Conservation (phyloP, 1,140 invertebrate species). For the Hylaeus volcanicus region DNA sequence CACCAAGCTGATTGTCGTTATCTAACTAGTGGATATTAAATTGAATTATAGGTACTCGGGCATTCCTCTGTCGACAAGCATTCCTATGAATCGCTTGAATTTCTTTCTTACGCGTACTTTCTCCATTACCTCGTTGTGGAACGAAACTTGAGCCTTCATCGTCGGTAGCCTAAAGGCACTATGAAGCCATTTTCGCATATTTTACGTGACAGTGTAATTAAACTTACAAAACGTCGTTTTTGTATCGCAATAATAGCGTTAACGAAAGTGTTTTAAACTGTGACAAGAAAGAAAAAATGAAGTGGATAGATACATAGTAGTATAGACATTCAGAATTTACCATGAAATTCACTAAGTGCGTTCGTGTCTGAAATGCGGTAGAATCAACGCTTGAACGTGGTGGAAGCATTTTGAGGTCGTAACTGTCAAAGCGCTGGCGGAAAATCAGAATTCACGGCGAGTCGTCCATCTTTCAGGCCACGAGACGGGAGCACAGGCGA, state of each 20-base stretch:
- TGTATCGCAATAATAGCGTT: no score
- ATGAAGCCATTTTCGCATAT: not conserved
- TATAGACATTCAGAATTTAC: no score
- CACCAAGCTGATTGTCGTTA: not conserved
- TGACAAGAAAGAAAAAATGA: no score
- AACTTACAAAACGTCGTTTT: no score
- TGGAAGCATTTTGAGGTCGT: slow-evolving; percentile 3
- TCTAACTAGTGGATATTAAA: slow-evolving; percentile 27
- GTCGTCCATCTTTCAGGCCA: slow-evolving; percentile 40
- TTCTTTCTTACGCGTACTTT: slow-evolving; percentile 40
- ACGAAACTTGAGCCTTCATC: not conserved
- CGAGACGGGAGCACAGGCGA: slow-evolving; percentile 3
- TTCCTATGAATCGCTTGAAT: slow-evolving; percentile 28
- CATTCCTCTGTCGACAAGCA: slow-evolving; percentile 11
- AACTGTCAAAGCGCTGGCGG: not conserved
- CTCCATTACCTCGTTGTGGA: not conserved
- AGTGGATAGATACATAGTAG: no score
- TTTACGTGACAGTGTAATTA: no score
- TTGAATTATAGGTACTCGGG: slow-evolving; percentile 20
- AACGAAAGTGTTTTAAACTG: no score
- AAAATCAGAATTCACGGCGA: slow-evolving; percentile 48
- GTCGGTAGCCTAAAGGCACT: not conserved
- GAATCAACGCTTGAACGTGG: not conserved
- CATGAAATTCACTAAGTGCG: not conserved
- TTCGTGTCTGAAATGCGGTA: not conserved